These are phyloP conservation scores for Holothuria scabra DNA, from an alignment of 53 echinoderm and acorn worm genomes.

Conservation along the genomic window DNA sequence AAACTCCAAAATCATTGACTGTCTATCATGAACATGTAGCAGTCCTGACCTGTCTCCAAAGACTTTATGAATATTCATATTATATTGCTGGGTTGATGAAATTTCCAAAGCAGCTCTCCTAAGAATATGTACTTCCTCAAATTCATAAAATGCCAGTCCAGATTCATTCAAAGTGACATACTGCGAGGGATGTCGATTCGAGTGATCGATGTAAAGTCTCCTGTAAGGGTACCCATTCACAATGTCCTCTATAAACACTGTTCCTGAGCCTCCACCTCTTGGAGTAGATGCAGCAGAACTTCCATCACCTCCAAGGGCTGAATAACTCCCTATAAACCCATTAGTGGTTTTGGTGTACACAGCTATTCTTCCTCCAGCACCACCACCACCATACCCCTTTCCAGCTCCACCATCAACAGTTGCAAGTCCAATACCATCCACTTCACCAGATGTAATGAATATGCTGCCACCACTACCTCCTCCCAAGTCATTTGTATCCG, in stretches of 20 bases:
- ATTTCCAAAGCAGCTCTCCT: constrained; percentile 75
- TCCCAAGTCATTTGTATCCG: constrained; percentile 39
- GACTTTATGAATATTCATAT: constrained; percentile 75
- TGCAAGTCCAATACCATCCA: constrained; percentile 76
- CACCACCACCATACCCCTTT: constrained; percentile 68
- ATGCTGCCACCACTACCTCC: constrained; percentile 93
- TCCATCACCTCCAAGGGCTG: constrained; percentile 71
- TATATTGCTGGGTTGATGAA: constrained; percentile 27
- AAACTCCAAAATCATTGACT: constrained; percentile 75
- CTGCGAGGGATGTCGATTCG: constrained; percentile 69
- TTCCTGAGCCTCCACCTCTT: constrained; percentile 86
- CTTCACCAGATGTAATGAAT: constrained; percentile 53
- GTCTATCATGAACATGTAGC: constrained; percentile 69
- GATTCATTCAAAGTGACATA: constrained; percentile 81
- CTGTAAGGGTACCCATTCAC: constrained; percentile 72
- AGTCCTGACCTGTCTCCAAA: constrained; percentile 80
- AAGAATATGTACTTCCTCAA: constrained; percentile 83
- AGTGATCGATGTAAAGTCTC: constrained; percentile 75
- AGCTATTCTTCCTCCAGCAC: constrained; percentile 88
- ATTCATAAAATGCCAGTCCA: constrained; percentile 63
- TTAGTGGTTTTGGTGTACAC: constrained; percentile 75
- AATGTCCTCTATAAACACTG: constrained; percentile 71
- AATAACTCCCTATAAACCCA: constrained; percentile 67
- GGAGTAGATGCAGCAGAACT: constrained; percentile 51
- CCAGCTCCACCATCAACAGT: constrained; percentile 81